These are phyloP conservation scores for Anthopleura xanthogrammica DNA, from an alignment of 92 coral and sea anemone species.

Conservation along the genomic window DNA sequence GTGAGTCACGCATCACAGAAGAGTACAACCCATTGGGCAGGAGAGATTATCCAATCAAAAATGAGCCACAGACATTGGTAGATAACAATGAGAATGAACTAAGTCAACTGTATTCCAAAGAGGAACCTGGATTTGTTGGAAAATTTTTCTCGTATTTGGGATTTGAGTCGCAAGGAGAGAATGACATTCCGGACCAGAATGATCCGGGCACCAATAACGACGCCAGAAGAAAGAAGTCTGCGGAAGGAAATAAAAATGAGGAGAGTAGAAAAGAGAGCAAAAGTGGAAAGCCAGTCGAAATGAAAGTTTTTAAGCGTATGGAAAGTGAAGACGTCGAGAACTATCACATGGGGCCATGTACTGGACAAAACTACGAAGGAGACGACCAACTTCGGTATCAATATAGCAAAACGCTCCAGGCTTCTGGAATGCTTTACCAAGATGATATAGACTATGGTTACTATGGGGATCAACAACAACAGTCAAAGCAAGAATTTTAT, in stretches of 20 bases:
- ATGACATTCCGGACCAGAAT: slow-evolving; percentile 3
- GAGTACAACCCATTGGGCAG: slow-evolving; percentile 27
- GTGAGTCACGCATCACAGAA: slow-evolving; percentile 8
- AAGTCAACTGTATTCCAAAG: slow-evolving; percentile 12
- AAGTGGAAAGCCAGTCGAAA: slow-evolving; percentile 24
- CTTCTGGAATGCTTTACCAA: slow-evolving; percentile 14
- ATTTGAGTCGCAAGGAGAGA: slow-evolving; percentile 31
- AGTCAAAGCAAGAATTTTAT: slow-evolving; percentile 17
- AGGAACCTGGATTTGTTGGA: slow-evolving; percentile 35
- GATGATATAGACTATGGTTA: slow-evolving; percentile 14
- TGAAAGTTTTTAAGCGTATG: slow-evolving; percentile 37
- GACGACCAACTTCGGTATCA: slow-evolving; percentile 39
- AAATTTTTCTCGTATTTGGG: slow-evolving; percentile 35
- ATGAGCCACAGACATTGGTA: not conserved
- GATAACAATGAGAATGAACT: slow-evolving; percentile 19
- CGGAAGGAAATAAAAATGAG: not conserved
- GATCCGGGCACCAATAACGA: not conserved
- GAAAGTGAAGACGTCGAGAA: slow-evolving; percentile 32
- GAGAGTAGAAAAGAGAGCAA: not conserved
- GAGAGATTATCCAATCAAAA: not conserved
- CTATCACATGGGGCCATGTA: slow-evolving; percentile 32
- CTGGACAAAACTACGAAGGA: slow-evolving; percentile 12
- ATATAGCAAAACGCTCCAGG: slow-evolving; percentile 35
- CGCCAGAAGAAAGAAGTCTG: not conserved
- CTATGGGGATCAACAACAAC: not conserved